Evolutionary conservation across 2,888 invertebrate species (phyloP).

Genomic region (Phalera bucephala): DNA sequence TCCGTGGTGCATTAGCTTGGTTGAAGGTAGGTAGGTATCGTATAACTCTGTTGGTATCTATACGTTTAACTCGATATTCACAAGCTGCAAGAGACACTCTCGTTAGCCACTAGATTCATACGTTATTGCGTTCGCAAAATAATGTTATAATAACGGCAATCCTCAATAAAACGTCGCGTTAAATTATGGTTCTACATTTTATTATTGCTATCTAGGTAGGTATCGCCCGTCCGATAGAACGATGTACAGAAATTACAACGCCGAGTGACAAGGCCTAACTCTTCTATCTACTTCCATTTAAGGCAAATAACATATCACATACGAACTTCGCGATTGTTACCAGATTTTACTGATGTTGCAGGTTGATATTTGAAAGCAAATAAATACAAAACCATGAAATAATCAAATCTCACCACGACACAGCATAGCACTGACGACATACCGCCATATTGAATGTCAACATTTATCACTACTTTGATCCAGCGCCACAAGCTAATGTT

Average conservation of each 20-base stretch:
- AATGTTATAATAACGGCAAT: slow-evolving; percentile 30
- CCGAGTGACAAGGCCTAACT: slow-evolving; percentile 39
- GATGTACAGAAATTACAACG: slow-evolving; percentile 62
- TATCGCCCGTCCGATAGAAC: slow-evolving; percentile 61
- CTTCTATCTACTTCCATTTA: slow-evolving; percentile 25
- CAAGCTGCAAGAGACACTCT: slow-evolving; percentile 63
- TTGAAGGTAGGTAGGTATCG: slow-evolving; percentile 47
- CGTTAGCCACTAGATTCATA: slow-evolving; percentile 35
- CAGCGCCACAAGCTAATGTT: slow-evolving; percentile 50
- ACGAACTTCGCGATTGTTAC: slow-evolving; percentile 34
- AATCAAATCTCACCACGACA: slow-evolving; percentile 94
- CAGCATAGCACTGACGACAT: slow-evolving; percentile 98
- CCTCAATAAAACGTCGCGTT: slow-evolving; percentile 48
- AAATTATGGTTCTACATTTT: slow-evolving; percentile 55
- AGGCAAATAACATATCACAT: slow-evolving; percentile 40
- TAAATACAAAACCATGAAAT: slow-evolving; percentile 58
- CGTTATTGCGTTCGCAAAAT: slow-evolving; percentile 15
- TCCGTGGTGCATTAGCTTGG: slow-evolving; percentile 69
- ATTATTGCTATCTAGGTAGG: slow-evolving; percentile 62
- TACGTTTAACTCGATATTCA: slow-evolving; percentile 55
- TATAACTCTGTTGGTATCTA: slow-evolving; percentile 61
- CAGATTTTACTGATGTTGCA: slow-evolving; percentile 37
- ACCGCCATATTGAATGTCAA: slow-evolving; percentile 97
- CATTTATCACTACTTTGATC: slow-evolving; percentile 71
- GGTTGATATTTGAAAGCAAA: slow-evolving; percentile 45